Evolutionary conservation across 2,113 vertebrate species (phyloP).

Genomic region (Hassar affinis): DNA sequence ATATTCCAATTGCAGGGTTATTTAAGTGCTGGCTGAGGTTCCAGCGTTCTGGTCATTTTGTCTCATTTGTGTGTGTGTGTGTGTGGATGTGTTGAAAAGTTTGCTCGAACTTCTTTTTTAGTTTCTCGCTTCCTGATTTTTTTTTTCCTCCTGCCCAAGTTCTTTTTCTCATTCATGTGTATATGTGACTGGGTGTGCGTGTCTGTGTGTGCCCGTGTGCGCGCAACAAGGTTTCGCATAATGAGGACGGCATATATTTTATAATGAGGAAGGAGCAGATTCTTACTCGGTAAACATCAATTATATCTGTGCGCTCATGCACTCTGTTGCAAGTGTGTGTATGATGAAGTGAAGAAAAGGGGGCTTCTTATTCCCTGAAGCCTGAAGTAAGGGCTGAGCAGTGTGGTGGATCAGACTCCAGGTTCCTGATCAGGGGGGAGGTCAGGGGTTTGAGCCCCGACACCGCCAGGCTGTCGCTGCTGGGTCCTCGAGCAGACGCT

Average conservation of each 20-base stretch:
- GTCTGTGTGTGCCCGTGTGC: conserved; percentile 15
- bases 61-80: neutral
- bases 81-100: conserved; percentile 54
- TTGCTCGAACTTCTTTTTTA: conserved; percentile 41
- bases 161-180: neutral
- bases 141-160: neutral
- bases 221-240: neutral
- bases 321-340: neutral
- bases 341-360: neutral
- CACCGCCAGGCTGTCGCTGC: too few relatives aligned
- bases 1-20: neutral
- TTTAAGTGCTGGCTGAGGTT: conserved; percentile 15
- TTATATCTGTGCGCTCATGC: conserved; percentile 31
- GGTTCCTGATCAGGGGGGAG: too few relatives aligned
- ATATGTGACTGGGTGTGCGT: neutral
- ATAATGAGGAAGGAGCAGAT: conserved; percentile 1
- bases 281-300: conserved; percentile 27
- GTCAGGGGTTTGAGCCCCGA: too few relatives aligned
- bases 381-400: neutral
- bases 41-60: neutral
- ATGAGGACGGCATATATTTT: conserved; percentile 7
- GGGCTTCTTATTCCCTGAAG: neutral
- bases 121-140: neutral
- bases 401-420: too few relatives aligned
- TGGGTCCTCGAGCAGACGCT: too few relatives aligned